Evolutionary conservation across 1,140 invertebrate genomes (phyloP).

Genomic region (Drosophila elegans): DNA sequence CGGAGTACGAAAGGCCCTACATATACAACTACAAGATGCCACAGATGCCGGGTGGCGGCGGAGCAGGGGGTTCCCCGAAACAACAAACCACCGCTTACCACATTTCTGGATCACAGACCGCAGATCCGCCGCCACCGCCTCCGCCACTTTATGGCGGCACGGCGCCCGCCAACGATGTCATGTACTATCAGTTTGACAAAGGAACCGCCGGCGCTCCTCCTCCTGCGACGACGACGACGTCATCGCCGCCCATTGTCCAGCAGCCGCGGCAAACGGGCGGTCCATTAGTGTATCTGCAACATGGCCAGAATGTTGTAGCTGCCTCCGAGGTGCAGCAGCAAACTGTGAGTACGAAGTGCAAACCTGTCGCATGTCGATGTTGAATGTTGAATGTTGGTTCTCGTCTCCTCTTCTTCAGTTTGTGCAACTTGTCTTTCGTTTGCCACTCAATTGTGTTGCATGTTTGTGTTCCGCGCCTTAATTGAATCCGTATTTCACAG

Average conservation of each 20-base stretch:
- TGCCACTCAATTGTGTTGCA: slow-evolving; percentile 42
- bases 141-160: slow-evolving; percentile 73
- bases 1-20: slow-evolving; percentile 78
- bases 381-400: slow-evolving; percentile 30
- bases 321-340: slow-evolving; percentile 73
- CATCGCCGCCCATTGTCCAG: slow-evolving; percentile 70
- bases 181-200: slow-evolving; percentile 84
- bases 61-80: slow-evolving; percentile 56
- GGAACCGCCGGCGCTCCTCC: slow-evolving; percentile 47
- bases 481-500: slow-evolving; percentile 76
- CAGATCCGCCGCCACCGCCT: slow-evolving; percentile 73
- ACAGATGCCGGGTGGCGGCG: slow-evolving; percentile 63
- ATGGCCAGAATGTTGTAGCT: slow-evolving; percentile 70
- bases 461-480: slow-evolving; percentile 56
- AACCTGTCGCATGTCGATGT: slow-evolving; percentile 68
- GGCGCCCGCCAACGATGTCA: slow-evolving; percentile 79
- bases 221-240: slow-evolving; percentile 18
- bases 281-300: slow-evolving; percentile 82
- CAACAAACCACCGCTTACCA: slow-evolving; percentile 75
- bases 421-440: slow-evolving; percentile 40
- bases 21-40: slow-evolving; percentile 84
- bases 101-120: slow-evolving; percentile 81
- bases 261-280: slow-evolving; percentile 73
- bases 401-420: slow-evolving; percentile 16
- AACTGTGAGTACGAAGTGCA: slow-evolving; percentile 81